Evolutionary conservation across 2,888 invertebrate species (phyloP), one percentile per base, ranked within the genome.

Genomic region (Schizotus pectinicornis): DNA sequence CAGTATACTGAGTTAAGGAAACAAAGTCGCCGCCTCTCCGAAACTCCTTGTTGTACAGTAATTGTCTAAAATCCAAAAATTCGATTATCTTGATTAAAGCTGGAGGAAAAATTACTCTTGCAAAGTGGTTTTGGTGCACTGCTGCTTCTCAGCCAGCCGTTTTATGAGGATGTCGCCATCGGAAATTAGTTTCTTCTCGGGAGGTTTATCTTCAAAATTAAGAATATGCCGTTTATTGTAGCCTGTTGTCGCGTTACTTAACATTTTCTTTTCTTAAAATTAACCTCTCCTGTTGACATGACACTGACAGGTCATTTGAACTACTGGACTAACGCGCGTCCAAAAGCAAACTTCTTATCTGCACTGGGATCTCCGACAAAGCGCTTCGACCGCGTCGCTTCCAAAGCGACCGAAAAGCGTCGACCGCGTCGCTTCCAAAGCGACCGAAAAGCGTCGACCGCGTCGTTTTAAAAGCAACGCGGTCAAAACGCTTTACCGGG

Each of bases 81-180:
- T 33, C 39, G 33, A 36, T 14, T 14, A 49, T 41, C 22, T 59
- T 41, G 31, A 34, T 6, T 2, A 22, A 5, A 22, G 5, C 2
- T 2, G 22, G 22, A 22, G 22, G 3, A 22, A 41, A 31, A 60
- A 66, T 66, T 75, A 79, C 79, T 76, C 65, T 58, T 73, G 54
- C 11, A 79, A 61, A 45, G 61, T 67, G 35, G 71, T 63, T 51
- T 67, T 64, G 2, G 74, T 78, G 53, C 71, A 68, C 33, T 65
- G 52, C 67, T 80, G 80, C 58, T 79, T 79, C 41, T 71, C 63
- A 7, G 72, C 64, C 60, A 80, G 64, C 38, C 74, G 53, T 67
- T 79, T 79, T 32, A 80, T 75, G 6, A 77, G 68, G 22, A 72
- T 43, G 59, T 79, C 78, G 6, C 72, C 77, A 48, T 77, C 75